Evolutionary conservation across 2,888 invertebrate species (phyloP), one percentile per base, ranked within the genome.

Genomic region (Bellardia pandia): DNA sequence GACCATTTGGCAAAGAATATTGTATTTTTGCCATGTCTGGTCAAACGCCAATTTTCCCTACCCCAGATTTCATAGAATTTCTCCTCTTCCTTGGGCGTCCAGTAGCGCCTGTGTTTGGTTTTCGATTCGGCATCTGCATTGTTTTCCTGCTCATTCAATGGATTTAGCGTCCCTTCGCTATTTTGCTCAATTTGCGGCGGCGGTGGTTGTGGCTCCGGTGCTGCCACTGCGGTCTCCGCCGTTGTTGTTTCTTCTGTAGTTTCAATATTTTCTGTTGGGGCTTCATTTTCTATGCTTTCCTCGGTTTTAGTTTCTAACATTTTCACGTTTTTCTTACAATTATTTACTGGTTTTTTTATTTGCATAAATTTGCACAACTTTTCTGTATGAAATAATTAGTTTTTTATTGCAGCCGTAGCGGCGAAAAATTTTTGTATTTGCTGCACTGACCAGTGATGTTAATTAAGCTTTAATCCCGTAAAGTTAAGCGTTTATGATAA

Each of bases 61-160:
- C 92, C 92, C 92, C 92, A 92, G n/a, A 92, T 92, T 84, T 92
- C 92, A 80, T 90, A 91, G 72, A 92, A 91, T 3, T 90, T 90
- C 80, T 92, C 91, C 87, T 92, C 92, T 86, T 92, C 92, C 77
- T 90, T 91, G 42, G 92, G 90, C 75, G 91, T 90, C 92, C 93
- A 92, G 74, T 92, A 92, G 51, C 92, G 91, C 3, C 92, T 91
- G 45, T 91, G 82, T 76, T 89, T 88, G 56, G 91, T 90, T 78
- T 92, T 92, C 1, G 88, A 75, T 68, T 91, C 91, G 1, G 89
- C 86, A 51, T 91, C 92, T n/a, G 85, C 23, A 40, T 86, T 40
- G 11, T 37, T 79, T 64, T 91, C 91, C 71, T 88, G 88, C 4
- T 88, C 86, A 23, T 76, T 81, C 30, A 85, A 68, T 3, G 88